A percentile compares a stretch with the other conserved stretches of the same genome.
These are phyloP conservation scores for Diaphora mendica DNA, from an alignment of 2,888 invertebrate genomes.

Conservation along the genomic window DNA sequence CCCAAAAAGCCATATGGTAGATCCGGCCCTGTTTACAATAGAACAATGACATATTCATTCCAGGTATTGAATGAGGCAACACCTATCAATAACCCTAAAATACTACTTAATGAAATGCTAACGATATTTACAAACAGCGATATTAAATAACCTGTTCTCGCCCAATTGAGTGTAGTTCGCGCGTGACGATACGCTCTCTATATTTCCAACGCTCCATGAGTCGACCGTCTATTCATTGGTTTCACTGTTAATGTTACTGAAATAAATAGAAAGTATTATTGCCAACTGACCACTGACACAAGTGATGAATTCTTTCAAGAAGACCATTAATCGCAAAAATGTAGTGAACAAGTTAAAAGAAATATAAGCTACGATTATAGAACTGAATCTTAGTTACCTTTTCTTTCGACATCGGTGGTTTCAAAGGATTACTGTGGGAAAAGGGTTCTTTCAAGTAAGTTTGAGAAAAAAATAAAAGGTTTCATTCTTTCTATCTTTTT, in stretches of 20 bases:
- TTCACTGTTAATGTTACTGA: slow-evolving; percentile 13
- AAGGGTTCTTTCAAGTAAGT: not conserved
- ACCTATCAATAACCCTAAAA: slow-evolving; percentile 1
- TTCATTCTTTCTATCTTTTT: not conserved
- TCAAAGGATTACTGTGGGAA: not conserved
- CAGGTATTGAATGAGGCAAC: not conserved
- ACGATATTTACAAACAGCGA: slow-evolving; percentile 9
- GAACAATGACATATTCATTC: not conserved
- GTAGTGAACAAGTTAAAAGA: slow-evolving; percentile 3
- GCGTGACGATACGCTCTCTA: slow-evolving; percentile 47
- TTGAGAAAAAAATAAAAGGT: not conserved
- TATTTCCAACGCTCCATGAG: slow-evolving; percentile 35
- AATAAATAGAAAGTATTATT: slow-evolving; percentile 16
- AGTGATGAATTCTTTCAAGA: slow-evolving; percentile 6
- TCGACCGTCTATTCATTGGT: slow-evolving; percentile 25
- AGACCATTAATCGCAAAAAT: slow-evolving; percentile 2
- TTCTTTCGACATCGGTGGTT: not conserved
- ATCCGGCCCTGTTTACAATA: no score
- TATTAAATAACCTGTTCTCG: slow-evolving; percentile 44
- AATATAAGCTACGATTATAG: not conserved
- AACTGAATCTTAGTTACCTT: not conserved
- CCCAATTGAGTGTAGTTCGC: slow-evolving; percentile 44
- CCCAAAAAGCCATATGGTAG: no score
- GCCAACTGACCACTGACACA: not conserved
- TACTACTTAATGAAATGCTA: slow-evolving; percentile 3